phyloP scores from a whole-genome alignment of 2,113 vertebrate species.

The Herpetotheres cachinnans region DNA sequence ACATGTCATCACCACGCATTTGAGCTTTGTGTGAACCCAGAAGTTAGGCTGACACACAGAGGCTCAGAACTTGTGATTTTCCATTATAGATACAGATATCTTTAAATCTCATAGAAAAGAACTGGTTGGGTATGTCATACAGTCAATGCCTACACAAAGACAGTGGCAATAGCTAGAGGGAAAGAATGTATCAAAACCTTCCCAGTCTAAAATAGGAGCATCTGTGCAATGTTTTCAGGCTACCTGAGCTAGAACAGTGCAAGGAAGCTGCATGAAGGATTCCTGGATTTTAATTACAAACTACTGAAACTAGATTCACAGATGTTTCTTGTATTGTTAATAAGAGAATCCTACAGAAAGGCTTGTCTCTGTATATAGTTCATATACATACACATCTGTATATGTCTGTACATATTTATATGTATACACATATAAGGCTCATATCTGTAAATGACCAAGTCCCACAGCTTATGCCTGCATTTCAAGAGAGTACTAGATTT shows the following conservation, averaged over 20 bases:
- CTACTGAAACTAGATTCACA: background rate
- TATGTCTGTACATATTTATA: no score
- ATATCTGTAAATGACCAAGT: background rate
- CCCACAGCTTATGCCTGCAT: background rate
- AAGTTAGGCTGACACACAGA: background rate
- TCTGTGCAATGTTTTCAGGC: background rate
- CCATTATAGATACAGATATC: background rate
- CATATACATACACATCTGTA: no score
- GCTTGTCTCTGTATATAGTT: no score
- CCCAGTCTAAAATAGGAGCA: background rate
- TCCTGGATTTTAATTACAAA: background rate
- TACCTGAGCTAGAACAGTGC: background rate
- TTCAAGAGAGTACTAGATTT: background rate
- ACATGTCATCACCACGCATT: background rate
- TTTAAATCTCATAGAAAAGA: background rate
- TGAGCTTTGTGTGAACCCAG: background rate
- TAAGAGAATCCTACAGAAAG: background rate
- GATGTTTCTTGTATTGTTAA: background rate
- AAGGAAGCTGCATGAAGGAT: background rate
- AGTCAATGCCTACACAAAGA: background rate
- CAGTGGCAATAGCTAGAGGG: background rate
- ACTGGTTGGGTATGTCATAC: background rate
- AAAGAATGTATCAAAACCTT: background rate
- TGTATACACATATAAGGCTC: background rate
- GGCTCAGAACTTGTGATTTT: background rate